Percentiles rank a stretch among this genome's conserved stretches.
phyloP scores from a whole-genome alignment of 1,140 invertebrate species.

The Penaeus japonicus region DNA sequence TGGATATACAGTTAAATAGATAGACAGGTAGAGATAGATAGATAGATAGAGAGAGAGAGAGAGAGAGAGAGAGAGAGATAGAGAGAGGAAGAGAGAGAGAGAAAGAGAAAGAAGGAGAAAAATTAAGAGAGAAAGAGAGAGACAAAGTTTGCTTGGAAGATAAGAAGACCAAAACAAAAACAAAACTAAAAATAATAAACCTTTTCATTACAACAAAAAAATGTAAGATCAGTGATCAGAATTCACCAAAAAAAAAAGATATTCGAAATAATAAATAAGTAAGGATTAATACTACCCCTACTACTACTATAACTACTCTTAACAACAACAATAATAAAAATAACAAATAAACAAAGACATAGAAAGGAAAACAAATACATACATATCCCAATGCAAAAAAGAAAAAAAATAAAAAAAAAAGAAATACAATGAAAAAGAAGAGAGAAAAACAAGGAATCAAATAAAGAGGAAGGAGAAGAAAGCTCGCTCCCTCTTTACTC shows the following conservation, averaged over 20 bases:
- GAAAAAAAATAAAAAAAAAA: not conserved
- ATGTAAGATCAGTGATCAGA: too few species aligned
- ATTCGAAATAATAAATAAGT: too few species aligned
- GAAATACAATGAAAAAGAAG: not conserved
- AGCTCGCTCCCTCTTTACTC: slow-evolving; percentile 13
- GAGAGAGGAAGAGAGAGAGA: not conserved
- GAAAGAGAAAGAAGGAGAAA: not conserved
- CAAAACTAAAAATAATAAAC: not conserved
- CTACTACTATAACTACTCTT: too few species aligned
- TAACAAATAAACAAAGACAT: not conserved
- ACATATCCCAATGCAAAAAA: too few species aligned
- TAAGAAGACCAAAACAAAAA: too few species aligned
- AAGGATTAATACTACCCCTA: too few species aligned
- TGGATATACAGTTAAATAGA: not conserved
- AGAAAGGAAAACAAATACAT: not conserved
- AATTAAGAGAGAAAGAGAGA: not conserved
- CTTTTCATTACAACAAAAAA: too few species aligned
- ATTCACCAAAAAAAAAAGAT: too few species aligned
- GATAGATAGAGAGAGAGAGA: not conserved
- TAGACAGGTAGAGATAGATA: not conserved
- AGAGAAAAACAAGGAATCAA: not conserved
- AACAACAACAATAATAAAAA: not conserved
- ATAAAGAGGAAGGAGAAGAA: not conserved
- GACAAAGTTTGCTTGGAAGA: too few species aligned
- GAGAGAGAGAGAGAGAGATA: not conserved